Evolutionary conservation across 2,113 vertebrate genomes (phyloP).

Genomic region (Toxotes jaculatrix): DNA sequence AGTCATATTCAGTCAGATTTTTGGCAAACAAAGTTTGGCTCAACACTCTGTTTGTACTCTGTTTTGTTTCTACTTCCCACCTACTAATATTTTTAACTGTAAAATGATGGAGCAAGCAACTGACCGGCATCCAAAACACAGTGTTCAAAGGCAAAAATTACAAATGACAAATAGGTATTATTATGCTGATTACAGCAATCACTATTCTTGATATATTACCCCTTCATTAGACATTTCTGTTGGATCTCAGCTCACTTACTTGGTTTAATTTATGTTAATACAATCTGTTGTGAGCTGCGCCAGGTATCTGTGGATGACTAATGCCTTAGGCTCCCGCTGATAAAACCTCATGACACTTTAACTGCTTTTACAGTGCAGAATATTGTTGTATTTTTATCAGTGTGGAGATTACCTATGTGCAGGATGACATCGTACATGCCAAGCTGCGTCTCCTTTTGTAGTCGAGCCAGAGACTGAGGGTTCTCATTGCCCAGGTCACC

Average conservation of each 20-base stretch:
- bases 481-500: constrained; percentile 92
- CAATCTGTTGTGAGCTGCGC: constrained; percentile 10
- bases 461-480: constrained; percentile 88
- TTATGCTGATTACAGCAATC: constrained; percentile 41
- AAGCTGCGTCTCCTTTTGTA: constrained; percentile 87
- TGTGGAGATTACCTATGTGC: constrained; percentile 86
- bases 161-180: constrained; percentile 22
- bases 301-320: constrained; percentile 30
- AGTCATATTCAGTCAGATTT: background rate
- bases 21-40: constrained; percentile 1
- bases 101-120: background rate
- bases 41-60: background rate
- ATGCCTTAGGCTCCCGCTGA: background rate
- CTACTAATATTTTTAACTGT: background rate
- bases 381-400: background rate
- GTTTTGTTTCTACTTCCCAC: background rate
- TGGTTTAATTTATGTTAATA: constrained; percentile 15
- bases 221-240: constrained; percentile 4
- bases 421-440: constrained; percentile 88
- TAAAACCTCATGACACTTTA: constrained; percentile 14
- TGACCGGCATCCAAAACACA: background rate
- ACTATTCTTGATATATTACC: constrained; percentile 17
- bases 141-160: constrained; percentile 5
- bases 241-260: constrained; percentile 7
- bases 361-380: background rate